Evolutionary conservation across 2,888 invertebrate genomes (phyloP).

Genomic region (Drepana falcataria): DNA sequence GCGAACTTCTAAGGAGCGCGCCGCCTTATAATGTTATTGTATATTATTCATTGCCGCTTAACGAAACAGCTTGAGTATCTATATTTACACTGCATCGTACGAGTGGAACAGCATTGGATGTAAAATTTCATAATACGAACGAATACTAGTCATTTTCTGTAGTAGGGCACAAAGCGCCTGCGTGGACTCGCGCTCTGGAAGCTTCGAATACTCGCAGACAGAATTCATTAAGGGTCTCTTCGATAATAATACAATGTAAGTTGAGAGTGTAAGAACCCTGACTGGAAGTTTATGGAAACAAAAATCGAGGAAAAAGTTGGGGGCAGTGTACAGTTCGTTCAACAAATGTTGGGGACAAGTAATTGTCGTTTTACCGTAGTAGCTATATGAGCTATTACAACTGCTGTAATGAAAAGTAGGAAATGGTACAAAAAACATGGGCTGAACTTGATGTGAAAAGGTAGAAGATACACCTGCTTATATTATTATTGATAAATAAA

Average conservation of each 20-base stretch:
- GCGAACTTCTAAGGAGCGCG: constrained; percentile 15
- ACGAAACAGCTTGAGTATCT: background rate
- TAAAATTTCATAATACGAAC: background rate
- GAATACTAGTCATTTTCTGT: background rate
- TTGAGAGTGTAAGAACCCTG: background rate
- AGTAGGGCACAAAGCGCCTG: constrained; percentile 15
- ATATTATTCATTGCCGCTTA: background rate
- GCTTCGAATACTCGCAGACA: constrained; percentile 3
- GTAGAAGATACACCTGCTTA: too few species aligned
- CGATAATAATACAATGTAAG: background rate
- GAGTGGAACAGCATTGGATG: background rate
- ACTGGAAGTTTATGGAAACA: background rate
- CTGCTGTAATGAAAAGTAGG: too few species aligned
- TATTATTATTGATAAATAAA: too few species aligned
- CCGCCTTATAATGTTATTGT: constrained; percentile 12
- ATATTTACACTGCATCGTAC: background rate
- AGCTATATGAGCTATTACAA: too few species aligned
- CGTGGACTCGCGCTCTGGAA: constrained; percentile 10
- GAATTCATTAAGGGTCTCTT: background rate
- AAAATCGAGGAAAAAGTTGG: too few species aligned
- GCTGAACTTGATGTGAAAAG: too few species aligned
- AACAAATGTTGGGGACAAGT: too few species aligned
- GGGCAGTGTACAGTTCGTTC: too few species aligned
- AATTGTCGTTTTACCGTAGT: too few species aligned
- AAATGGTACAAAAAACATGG: too few species aligned